Conservation (phyloP, 2,888 invertebrate species). For the Acanthosepion pharaonis region DNA sequence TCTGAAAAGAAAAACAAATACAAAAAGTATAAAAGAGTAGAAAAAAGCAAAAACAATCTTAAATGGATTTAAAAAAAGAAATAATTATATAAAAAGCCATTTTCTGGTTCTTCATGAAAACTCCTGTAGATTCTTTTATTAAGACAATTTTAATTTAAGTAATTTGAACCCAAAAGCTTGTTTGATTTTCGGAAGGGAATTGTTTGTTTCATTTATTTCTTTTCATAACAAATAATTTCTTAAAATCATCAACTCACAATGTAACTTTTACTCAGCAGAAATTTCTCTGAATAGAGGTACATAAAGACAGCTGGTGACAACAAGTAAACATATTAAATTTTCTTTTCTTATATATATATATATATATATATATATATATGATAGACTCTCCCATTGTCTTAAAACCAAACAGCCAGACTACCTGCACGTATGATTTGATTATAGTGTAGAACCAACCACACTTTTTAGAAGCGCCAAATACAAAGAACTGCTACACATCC, state of each 20-base stretch:
- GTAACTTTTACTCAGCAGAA: neutral
- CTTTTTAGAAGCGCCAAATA: no score
- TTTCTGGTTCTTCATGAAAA: no score
- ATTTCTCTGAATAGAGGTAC: neutral
- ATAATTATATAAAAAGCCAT: neutral
- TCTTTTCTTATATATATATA: neutral
- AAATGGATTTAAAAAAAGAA: constrained; percentile 2
- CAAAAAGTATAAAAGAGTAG: neutral
- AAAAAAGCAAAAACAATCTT: neutral
- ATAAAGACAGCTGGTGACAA: neutral
- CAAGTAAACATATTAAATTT: neutral
- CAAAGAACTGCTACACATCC: no score
- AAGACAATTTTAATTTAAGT: no score
- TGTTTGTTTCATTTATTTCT: no score
- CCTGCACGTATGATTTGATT: no score
- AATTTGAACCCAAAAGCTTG: no score
- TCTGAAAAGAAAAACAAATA: neutral
- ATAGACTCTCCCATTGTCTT: no score
- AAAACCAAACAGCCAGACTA: no score
- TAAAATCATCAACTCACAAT: constrained; percentile 2
- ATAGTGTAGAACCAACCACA: no score
- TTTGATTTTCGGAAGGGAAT: no score
- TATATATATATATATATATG: neutral
- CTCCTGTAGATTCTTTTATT: no score
- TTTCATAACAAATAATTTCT: neutral